Base-by-base conservation (phyloP, 2,888 invertebrate species). In the Steinernema carpocapsae region DNA sequence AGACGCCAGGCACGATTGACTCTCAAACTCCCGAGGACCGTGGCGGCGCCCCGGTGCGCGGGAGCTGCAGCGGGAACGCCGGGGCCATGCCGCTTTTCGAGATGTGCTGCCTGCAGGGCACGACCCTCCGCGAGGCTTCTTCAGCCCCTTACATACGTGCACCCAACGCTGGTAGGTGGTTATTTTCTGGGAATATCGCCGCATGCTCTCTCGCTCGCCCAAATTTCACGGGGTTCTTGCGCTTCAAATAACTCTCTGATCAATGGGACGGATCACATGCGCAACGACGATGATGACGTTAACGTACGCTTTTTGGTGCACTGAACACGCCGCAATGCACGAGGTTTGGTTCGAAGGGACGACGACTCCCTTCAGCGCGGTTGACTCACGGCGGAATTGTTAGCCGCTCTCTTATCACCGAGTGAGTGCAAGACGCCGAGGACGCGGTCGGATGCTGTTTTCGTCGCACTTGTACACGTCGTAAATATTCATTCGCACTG, bases 101-200 rank as follows among this genome's bases (percentile, higher is more conserved):
- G 17, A 64, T 64, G 64, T 64, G 64, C 64, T 64, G 64, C 64
- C 14, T 64, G 32, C 64, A 64, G 37, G 37, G 37, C 37, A 64
- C 64, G 24, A 29, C 64, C 26, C 72, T 77, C 26, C 74, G 74
- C 24, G 77, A 73, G 56, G 74, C 77, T 17, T 72, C 59, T 14
- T 77, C 77, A 24, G 72, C 74, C n/a, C 77, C 77, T n/a, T 79
- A 77, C 46, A 77, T 77, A 10, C 45, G 70, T 26, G 42, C 70
- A 17, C 56, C 64, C 14, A 37, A 48, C 43, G 72, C 74, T 32
- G 77, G 72, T 71, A 78, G 56, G 43, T 24, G 37, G 37, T 37
- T 37, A 37, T 37, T 37, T 6, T 6, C 37, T 37, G 4, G 37
- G 37, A 37, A 37, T 37, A 37, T 37, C 3, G 37, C 10, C 37